Evolutionary conservation across 1,140 invertebrate genomes (phyloP).

Genomic region (Camponotus floridanus): DNA sequence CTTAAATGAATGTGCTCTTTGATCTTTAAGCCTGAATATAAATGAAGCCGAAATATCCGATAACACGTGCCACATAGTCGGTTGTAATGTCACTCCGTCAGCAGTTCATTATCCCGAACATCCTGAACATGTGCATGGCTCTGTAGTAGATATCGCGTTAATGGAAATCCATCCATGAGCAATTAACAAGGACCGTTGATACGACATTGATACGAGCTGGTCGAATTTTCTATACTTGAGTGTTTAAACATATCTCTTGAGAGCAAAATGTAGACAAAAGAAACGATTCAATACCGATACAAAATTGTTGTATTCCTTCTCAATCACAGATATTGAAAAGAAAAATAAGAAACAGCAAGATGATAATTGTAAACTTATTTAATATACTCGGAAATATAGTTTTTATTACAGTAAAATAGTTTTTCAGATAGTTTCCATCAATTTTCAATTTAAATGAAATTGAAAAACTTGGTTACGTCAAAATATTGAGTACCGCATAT

Average conservation of each 20-base stretch:
- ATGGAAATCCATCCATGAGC: constrained; percentile 40
- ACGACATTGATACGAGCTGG: constrained; percentile 1
- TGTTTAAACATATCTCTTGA: not conserved
- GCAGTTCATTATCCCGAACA: constrained; percentile 49
- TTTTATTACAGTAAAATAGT: not conserved
- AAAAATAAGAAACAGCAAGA: not conserved
- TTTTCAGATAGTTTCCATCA: not conserved
- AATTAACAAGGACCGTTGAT: constrained; percentile 23
- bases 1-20: constrained; percentile 36
- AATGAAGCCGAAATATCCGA: constrained; percentile 40
- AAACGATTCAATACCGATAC: not conserved
- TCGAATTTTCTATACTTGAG: not conserved
- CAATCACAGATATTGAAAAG: not conserved
- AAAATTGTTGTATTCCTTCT: not conserved
- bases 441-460: not conserved
- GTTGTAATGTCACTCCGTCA: constrained; percentile 30
- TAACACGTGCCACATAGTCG: constrained; percentile 24
- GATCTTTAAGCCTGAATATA: constrained; percentile 36
- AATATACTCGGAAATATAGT: not conserved
- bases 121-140: constrained; percentile 42
- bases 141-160: constrained; percentile 36
- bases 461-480: not conserved
- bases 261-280: not conserved
- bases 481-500: not conserved
- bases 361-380: constrained; percentile 10